Base-by-base conservation (phyloP, 2,888 invertebrate species). In the Ichneumoninae sp. region DNA sequence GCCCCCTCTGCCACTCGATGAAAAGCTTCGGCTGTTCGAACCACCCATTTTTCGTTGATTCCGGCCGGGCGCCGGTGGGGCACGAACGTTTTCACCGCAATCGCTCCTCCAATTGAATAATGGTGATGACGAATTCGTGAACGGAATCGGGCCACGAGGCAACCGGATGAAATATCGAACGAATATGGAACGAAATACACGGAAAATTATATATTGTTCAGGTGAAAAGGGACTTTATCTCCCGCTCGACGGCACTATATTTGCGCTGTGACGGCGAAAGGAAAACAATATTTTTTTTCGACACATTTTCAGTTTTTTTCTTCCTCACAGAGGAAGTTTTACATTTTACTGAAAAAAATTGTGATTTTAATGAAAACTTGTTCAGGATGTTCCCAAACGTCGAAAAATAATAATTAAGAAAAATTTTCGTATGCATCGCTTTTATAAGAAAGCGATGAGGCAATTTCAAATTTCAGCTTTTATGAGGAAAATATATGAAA, bases 81-180 rank as follows among this genome's bases (percentile, higher is more conserved):
- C 30, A 30, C 30, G 68, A 76, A 80, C 36, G 66, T 40, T 40
- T 57, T 50, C 57, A 40, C 44, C 60, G 71, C 66, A 74, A 84
- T 78, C 76, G 54, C 19, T 36, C 52, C 13, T 10, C 19, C 81
- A 69, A 81, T 83, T 74, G 76, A 81, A 78, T 81, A 81, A 81
- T 79, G 63, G 69, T 50, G 65, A 81, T 65, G 57, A 19, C 60
- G 70, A 78, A 66, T 75, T 71, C 84, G 81, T 81, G 81, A 40
- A 40, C 57, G 10, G 78, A 81, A 85, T 82, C 40, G 44, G 19
- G 16, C 1, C 40, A 22, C 19, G 40, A 16, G 22, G 16, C 52
- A 50, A 10, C 40, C 75, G n/a, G 44, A 73, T 73, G 74, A 69
- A 78, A 57, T 44, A 66, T 33, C 10, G 10, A 50, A 54, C 19